These are phyloP conservation scores for Pocillopora meandrina DNA, from an alignment of 92 coral and sea anemone genomes.

Conservation along the genomic window DNA sequence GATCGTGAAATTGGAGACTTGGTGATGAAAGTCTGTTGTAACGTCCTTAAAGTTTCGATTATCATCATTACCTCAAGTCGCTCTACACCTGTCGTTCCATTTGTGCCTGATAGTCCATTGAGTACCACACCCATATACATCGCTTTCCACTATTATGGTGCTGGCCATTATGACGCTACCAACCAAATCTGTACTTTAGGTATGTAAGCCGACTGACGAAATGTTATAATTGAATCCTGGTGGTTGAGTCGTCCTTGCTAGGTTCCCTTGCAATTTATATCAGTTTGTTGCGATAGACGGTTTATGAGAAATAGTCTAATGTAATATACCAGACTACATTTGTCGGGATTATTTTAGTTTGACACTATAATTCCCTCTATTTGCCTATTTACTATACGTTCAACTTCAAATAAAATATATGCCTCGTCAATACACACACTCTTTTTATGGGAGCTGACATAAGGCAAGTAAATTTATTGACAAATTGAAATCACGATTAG, in stretches of 20 bases:
- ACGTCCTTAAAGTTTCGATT: not conserved
- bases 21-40: not conserved
- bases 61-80: not conserved
- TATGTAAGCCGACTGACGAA: no score
- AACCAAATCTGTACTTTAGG: not conserved
- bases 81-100: not conserved
- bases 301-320: no score
- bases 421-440: no score
- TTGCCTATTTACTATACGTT: no score
- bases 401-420: no score
- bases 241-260: not conserved
- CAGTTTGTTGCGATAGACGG: no score
- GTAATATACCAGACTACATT: no score
- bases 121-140: not conserved
- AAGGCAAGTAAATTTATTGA: no score
- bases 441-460: no score
- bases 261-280: not conserved
- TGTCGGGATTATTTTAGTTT: no score
- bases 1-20: not conserved
- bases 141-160: not conserved
- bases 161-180: not conserved
- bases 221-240: not conserved
- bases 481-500: no score
- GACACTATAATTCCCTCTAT: no score
- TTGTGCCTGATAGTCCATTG: not conserved